phyloP scores from a whole-genome alignment of 2,888 invertebrate genomes.

The Eucriotettix oculatus region DNA sequence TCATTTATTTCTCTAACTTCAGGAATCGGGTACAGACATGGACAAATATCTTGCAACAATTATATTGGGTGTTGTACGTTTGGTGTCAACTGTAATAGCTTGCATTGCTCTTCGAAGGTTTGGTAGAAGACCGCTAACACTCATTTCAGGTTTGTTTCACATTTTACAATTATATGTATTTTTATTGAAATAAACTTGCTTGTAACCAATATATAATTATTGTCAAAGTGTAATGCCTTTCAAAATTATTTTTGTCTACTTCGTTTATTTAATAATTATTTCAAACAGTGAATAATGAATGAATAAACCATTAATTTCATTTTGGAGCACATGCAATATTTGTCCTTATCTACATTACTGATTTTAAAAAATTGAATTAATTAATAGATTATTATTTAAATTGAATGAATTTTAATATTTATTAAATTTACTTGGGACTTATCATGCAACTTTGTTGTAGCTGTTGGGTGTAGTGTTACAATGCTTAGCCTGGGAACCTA shows the following conservation, averaged over 20 bases:
- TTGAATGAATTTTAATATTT: not conserved
- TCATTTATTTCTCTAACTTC: constrained; percentile 13
- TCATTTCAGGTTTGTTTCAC: constrained; percentile 34
- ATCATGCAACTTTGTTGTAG: constrained; percentile 10
- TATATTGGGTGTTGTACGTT: constrained; percentile 38
- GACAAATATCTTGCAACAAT: constrained; percentile 43
- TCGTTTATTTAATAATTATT: too few species aligned
- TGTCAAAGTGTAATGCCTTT: too few species aligned
- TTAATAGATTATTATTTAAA: not conserved
- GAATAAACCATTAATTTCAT: too few species aligned
- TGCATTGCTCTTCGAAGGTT: constrained; percentile 41
- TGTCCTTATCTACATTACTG: too few species aligned
- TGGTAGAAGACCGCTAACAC: constrained; percentile 44
- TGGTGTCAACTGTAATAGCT: constrained; percentile 43
- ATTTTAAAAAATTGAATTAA: too few species aligned
- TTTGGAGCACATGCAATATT: too few species aligned
- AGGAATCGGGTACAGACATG: constrained; percentile 38
- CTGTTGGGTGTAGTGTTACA: constrained; percentile 40
- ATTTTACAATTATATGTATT: too few species aligned
- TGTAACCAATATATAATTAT: too few species aligned
- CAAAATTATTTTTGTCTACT: too few species aligned
- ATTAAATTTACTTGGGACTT: not conserved
- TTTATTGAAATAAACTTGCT: too few species aligned
- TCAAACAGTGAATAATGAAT: too few species aligned
- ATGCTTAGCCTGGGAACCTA: constrained; percentile 43